Evolutionary conservation across 2,113 vertebrate genomes (phyloP).

Genomic region (Sceloporus undulatus): DNA sequence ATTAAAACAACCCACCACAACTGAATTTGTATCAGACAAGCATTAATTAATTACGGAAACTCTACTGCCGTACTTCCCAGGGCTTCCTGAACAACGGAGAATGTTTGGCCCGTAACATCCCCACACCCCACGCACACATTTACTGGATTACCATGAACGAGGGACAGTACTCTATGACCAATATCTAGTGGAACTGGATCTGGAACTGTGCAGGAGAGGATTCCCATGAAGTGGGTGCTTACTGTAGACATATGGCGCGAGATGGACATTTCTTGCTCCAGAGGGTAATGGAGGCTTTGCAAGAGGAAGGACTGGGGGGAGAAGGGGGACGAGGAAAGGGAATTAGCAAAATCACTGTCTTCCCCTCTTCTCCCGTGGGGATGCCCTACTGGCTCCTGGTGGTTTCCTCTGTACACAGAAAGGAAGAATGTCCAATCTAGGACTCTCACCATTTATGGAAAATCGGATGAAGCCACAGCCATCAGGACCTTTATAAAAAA

Average conservation of each 20-base stretch:
- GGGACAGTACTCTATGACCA: not conserved
- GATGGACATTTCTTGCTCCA: no score
- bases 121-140: not conserved
- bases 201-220: not conserved
- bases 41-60: not conserved
- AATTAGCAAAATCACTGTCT: not conserved
- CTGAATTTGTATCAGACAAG: not conserved
- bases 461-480: not conserved
- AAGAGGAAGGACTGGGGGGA: not conserved
- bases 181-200: not conserved
- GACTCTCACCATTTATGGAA: not conserved
- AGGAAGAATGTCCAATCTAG: not conserved
- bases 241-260: not conserved
- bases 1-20: not conserved
- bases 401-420: not conserved
- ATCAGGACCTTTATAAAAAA: fast-evolving
- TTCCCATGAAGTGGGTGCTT: not conserved
- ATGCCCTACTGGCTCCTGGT: not conserved
- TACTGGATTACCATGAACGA: not conserved
- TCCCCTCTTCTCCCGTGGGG: not conserved
- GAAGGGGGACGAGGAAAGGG: not conserved
- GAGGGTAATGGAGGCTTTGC: not conserved
- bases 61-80: conserved; percentile 1
- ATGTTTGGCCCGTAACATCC: not conserved
- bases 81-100: not conserved